Evolutionary conservation across 2,888 invertebrate genomes (phyloP).

Genomic region (Zygogramma bicolorata): DNA sequence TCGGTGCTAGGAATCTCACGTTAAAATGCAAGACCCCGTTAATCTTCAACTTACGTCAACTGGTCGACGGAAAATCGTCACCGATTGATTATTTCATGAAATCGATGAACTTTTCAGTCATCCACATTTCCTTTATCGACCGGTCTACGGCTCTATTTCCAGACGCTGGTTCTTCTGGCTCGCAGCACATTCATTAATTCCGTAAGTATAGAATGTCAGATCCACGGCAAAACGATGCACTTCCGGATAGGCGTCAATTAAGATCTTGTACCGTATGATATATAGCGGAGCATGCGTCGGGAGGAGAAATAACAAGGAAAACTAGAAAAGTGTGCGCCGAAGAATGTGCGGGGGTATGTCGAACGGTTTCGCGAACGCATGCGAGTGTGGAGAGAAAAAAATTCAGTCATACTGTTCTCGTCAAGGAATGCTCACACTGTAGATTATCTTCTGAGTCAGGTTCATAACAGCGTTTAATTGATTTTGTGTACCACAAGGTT

Average conservation of each 20-base stretch:
- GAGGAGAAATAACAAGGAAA: background rate
- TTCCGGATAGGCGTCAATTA: conserved; percentile 34
- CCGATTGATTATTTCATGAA: no score
- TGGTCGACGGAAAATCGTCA: no score
- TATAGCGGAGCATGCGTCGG: conserved; percentile 19
- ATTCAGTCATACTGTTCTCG: no score
- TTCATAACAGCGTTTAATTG: no score
- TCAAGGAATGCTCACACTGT: no score
- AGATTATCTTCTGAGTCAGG: no score
- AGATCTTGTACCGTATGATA: conserved; percentile 28
- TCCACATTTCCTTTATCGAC: background rate
- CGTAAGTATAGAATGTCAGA: conserved; percentile 22
- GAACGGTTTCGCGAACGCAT: no score
- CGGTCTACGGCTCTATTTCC: background rate
- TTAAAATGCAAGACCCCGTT: no score
- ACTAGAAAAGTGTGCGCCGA: background rate
- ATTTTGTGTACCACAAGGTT: no score
- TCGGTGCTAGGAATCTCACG: no score
- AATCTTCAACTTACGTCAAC: no score
- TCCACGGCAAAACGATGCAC: conserved; percentile 20
- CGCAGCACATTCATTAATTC: conserved; percentile 9
- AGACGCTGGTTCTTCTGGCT: background rate
- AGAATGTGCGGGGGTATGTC: background rate
- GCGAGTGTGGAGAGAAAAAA: no score
- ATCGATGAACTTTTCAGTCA: background rate